These are phyloP conservation scores for Cinara cedri DNA, from an alignment of 2,888 invertebrate genomes.

Conservation along the genomic window DNA sequence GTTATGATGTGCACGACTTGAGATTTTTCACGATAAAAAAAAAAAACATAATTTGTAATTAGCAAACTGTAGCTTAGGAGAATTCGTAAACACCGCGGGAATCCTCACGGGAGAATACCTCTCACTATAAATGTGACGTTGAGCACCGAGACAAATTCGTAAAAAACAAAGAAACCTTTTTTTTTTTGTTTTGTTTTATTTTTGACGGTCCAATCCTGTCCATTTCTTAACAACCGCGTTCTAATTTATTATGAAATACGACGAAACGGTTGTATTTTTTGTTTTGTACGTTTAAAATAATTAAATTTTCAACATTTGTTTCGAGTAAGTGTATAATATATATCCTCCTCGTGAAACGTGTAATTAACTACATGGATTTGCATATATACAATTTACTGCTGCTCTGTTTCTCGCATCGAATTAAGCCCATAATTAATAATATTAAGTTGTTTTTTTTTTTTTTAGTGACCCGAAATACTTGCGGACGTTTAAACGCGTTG, in stretches of 20 bases:
- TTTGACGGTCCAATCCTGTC: not conserved
- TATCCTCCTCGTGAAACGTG: no score
- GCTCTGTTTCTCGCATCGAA: not conserved
- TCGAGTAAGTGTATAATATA: not conserved
- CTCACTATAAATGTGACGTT: not conserved
- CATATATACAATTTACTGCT: not conserved
- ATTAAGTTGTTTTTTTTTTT: no score
- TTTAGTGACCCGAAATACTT: not conserved
- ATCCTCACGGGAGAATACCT: constrained; percentile 1
- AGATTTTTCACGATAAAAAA: constrained; percentile 24
- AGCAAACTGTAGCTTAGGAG: not conserved
- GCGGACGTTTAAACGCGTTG: not conserved
- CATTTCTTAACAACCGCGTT: not conserved
- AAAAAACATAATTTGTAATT: constrained; percentile 21
- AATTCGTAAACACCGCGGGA: not conserved
- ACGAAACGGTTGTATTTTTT: not conserved
- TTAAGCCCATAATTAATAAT: constrained; percentile 7
- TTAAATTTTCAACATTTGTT: not conserved
- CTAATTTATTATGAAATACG: constrained; percentile 19
- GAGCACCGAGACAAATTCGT: not conserved
- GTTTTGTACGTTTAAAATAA: not conserved
- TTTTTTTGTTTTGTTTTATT: not conserved
- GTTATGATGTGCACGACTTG: constrained; percentile 1
- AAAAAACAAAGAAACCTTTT: not conserved
- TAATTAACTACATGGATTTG: not conserved